phyloP scores from a whole-genome alignment of 2,797 vertebrate genomes.

The Ptychadena robeensis region DNA sequence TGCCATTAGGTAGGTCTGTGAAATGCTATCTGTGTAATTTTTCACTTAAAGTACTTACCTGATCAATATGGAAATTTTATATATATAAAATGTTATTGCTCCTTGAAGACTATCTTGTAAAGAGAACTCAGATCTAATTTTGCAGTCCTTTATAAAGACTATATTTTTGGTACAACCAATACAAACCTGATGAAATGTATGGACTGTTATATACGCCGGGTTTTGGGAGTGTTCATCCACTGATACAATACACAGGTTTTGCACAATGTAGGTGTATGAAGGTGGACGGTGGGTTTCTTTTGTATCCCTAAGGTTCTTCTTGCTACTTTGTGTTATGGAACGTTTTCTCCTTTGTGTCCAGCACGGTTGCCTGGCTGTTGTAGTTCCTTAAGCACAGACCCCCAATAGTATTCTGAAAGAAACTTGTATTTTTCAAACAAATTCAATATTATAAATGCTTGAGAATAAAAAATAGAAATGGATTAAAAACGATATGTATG shows the following conservation, averaged over 20 bases:
- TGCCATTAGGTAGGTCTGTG: too few relatives aligned
- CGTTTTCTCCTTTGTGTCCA: constrained; percentile 31
- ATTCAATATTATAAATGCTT: constrained; percentile 45
- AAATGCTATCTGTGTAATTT: neutral
- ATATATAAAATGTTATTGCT: neutral
- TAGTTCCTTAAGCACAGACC: constrained; percentile 45
- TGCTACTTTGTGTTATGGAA: constrained; percentile 45
- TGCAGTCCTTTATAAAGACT: constrained; percentile 37
- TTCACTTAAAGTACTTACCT: neutral
- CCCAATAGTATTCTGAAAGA: constrained; percentile 45
- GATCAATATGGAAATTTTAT: neutral
- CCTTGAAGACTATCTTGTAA: constrained; percentile 1
- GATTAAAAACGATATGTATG: constrained; percentile 33
- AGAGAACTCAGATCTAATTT: constrained; percentile 6
- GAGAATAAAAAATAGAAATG: constrained; percentile 41
- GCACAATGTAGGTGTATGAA: constrained; percentile 44
- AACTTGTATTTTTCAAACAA: constrained; percentile 49
- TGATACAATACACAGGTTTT: constrained; percentile 48
- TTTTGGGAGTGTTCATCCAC: constrained; percentile 21
- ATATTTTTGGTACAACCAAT: constrained; percentile 50
- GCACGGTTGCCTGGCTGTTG: constrained; percentile 45
- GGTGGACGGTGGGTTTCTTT: constrained; percentile 43
- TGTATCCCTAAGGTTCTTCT: constrained; percentile 25
- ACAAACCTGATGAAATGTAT: constrained; percentile 32
- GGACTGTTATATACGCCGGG: constrained; percentile 26